These are phyloP conservation scores for Climacteris rufus DNA, from an alignment of 2,113 vertebrate genomes.

Conservation along the genomic window DNA sequence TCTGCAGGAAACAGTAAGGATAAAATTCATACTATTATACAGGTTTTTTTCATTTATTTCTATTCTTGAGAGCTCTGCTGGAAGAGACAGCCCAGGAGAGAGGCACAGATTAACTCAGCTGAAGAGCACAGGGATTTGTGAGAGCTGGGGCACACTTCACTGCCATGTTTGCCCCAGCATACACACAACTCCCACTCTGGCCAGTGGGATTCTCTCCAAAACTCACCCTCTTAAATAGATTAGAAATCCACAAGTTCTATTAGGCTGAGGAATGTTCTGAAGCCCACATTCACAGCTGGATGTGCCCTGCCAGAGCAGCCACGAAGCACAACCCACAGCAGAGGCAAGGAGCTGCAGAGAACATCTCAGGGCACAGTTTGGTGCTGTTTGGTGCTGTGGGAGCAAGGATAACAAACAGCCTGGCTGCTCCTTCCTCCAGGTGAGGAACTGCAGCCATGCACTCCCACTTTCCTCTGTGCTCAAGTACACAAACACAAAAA, in stretches of 20 bases:
- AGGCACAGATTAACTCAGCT: background rate
- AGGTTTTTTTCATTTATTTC: background rate
- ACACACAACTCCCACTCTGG: background rate
- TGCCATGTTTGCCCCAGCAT: background rate
- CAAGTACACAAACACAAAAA: background rate
- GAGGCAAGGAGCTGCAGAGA: accelerated
- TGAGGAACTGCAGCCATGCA: background rate
- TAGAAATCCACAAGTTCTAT: background rate
- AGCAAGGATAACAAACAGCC: background rate
- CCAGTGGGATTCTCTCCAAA: background rate
- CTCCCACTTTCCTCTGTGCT: background rate
- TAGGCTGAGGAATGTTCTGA: background rate
- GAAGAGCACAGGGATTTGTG: background rate
- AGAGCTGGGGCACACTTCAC: background rate
- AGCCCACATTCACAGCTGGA: background rate
- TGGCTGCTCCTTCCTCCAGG: background rate
- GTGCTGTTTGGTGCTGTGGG: accelerated
- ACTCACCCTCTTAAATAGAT: background rate
- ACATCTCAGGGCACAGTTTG: too few relatives aligned
- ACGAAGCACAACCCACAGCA: background rate
- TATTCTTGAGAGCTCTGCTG: background rate
- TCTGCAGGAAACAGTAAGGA: background rate
- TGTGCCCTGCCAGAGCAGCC: background rate
- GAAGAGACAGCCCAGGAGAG: background rate
- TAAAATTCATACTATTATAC: background rate